Base-by-base conservation (phyloP, 2,113 vertebrate genomes). In the Lepus americanus region DNA sequence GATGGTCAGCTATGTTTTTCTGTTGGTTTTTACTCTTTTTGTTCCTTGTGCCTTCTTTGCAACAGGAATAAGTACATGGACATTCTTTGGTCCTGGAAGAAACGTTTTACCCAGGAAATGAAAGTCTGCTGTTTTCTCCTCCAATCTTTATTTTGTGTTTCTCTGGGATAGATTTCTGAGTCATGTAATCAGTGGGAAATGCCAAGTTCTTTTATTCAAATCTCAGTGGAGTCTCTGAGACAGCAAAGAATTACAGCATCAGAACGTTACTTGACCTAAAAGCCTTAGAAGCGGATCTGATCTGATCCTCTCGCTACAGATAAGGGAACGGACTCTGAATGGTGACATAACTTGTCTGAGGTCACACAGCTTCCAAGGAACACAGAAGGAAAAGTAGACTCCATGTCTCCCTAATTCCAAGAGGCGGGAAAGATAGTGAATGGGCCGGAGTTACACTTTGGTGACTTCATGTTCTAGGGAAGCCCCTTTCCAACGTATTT, bases 101-200 rank as follows among this genome's bases (percentile, higher is more conserved):
- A 92, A 39, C 69, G 79, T 93, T 95, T 94, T 89, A 66, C 73
- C 55, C 87, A 93, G 89, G 69, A 94, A 97, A 95, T 95, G 66
- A 91, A 97, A 96, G 49, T 95, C 83, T 89, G 69, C 31, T 95
- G 55, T 91, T 92, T 95, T 86, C 63, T 96, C 27, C 85, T 79
- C 86, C 63, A 86, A 74, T 6, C 63, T 93, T 86, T 79, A 83
- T 88, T 97, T 87, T 96, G 73, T 82, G 55, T 92, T 93, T 96
- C 88, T 92, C 93, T 93, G 73, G 73, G 74, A 91, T 88, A 39
- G 83, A 95, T 93, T 95, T 55, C 79, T 94, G 89, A 95, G 69
- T 94, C 95, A 82, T 83, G 64, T 94, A 96, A 81, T 74, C 86
- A 72, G 67, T 67, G 44, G 80, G 63, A 39, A 51, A 70, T 64